Conservation (phyloP, 1,140 invertebrate species). For the Drosophila littoralis region DNA sequence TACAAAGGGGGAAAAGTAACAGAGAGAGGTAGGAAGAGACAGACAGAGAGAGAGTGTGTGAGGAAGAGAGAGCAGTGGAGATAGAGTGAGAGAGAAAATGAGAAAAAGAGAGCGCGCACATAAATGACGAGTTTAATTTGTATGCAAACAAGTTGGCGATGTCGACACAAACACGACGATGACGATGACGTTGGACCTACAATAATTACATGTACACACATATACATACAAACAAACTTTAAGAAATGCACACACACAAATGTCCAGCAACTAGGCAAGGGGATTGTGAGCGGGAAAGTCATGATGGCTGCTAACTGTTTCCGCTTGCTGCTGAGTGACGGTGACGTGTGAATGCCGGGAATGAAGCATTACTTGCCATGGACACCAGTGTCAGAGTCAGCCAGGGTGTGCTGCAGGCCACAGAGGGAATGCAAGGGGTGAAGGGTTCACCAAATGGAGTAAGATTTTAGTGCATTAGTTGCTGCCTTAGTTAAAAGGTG, state of each 20-base stretch:
- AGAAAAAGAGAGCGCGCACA: constrained; percentile 53
- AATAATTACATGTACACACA: constrained; percentile 65
- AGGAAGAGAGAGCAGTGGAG: constrained; percentile 1
- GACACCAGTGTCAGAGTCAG: constrained; percentile 28
- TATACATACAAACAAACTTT: constrained; percentile 17
- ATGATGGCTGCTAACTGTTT: constrained; percentile 75
- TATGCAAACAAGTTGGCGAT: constrained; percentile 82
- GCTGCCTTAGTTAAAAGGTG: constrained; percentile 5
- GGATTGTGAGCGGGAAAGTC: constrained; percentile 32
- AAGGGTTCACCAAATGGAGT: constrained; percentile 20
- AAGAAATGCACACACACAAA: constrained; percentile 35
- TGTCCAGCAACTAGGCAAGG: constrained; percentile 16
- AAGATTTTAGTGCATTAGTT: constrained; percentile 66
- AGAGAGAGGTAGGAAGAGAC: not conserved
- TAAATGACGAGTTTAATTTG: constrained; percentile 83
- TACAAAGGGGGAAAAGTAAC: constrained; percentile 15
- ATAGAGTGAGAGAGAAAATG: constrained; percentile 2
- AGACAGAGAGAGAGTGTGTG: constrained; percentile 4
- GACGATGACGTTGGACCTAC: constrained; percentile 69
- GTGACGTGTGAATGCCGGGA: constrained; percentile 69
- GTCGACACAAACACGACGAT: constrained; percentile 69
- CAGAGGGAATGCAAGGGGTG: not conserved
- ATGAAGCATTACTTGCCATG: constrained; percentile 59
- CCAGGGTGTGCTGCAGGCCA: not conserved
- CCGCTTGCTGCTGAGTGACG: constrained; percentile 72